Percentiles rank a stretch among this genome's conserved stretches.
These are phyloP conservation scores for Bubalus kerabau DNA, from an alignment of 2,113 vertebrate species.

Conservation along the genomic window DNA sequence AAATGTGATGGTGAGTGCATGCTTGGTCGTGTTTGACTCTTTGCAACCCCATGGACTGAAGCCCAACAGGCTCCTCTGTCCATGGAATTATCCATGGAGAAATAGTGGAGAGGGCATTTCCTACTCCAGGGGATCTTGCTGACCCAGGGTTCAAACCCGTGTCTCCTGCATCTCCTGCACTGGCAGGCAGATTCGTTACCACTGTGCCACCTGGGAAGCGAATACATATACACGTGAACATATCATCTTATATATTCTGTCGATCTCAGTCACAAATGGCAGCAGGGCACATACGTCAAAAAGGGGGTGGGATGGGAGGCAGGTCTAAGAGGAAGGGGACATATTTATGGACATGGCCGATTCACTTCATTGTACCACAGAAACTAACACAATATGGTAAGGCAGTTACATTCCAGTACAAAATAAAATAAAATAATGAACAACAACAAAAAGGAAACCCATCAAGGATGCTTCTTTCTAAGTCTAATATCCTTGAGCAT, in stretches of 20 bases:
- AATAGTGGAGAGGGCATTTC: background rate
- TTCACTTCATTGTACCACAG: background rate
- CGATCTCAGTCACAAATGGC: background rate
- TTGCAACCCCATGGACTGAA: background rate
- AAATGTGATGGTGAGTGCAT: background rate
- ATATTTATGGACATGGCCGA: background rate
- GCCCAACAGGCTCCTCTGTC: background rate
- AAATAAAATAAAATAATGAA: background rate
- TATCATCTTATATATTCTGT: background rate
- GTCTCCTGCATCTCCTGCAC: background rate
- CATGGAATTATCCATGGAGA: background rate
- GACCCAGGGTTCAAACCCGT: background rate
- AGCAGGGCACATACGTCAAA: background rate
- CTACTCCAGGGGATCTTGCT: background rate
- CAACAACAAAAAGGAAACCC: background rate
- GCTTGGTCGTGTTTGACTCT: background rate
- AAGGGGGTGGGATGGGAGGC: background rate
- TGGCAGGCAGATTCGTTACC: background rate
- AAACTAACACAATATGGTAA: background rate
- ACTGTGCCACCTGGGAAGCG: background rate
- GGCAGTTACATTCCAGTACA: background rate
- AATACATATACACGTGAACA: rapidly evolving
- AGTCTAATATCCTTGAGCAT: background rate
- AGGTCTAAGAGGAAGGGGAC: background rate
- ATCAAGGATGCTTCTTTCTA: background rate